A percentile compares a stretch with the other conserved stretches of the same genome.
Evolutionary conservation across 2,888 invertebrate species (phyloP).

Genomic region (Timema podura): DNA sequence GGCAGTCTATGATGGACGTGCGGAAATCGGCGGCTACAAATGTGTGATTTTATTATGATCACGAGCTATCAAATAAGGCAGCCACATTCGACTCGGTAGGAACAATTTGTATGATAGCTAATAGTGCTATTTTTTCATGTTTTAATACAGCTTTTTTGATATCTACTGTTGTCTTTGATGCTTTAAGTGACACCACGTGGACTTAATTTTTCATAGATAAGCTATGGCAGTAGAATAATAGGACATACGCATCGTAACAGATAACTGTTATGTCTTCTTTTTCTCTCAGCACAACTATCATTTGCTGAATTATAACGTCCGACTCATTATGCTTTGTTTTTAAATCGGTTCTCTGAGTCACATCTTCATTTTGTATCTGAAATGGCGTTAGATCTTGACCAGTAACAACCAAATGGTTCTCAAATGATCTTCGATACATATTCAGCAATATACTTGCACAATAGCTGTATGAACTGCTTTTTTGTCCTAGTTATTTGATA

Average conservation of each 20-base stretch:
- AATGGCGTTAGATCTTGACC: not conserved
- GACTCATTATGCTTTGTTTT: not conserved
- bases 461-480: not conserved
- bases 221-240: not conserved
- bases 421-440: not conserved
- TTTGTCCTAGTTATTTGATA: not conserved
- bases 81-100: too few species aligned
- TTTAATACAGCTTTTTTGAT: not conserved
- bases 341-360: not conserved
- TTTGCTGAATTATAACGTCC: too few species aligned
- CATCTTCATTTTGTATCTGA: not conserved
- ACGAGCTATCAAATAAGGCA: too few species aligned
- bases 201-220: slow-evolving; percentile 1
- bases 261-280: not conserved
- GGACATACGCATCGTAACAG: not conserved
- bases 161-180: not conserved
- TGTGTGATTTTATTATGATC: too few species aligned
- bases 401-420: not conserved
- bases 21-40: too few species aligned
- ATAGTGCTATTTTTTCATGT: not conserved
- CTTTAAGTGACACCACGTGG: not conserved
- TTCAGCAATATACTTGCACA: slow-evolving; percentile 3
- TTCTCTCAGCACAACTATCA: not conserved
- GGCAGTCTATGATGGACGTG: too few species aligned
- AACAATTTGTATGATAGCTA: too few species aligned